Evolutionary conservation across 2,888 invertebrate genomes (phyloP).

Genomic region (Scaeva pyrastri): DNA sequence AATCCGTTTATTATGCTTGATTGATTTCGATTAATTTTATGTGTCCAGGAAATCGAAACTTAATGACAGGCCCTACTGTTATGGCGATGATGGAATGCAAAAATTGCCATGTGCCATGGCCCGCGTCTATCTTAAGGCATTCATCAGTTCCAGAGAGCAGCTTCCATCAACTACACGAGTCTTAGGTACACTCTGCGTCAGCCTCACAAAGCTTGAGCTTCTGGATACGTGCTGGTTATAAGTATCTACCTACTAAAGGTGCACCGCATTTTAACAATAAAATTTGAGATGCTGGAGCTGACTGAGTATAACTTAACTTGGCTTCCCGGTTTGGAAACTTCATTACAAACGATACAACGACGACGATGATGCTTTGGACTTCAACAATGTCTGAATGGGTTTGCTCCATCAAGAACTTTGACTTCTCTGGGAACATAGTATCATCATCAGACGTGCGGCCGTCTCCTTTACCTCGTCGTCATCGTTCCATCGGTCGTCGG

Average conservation of each 20-base stretch:
- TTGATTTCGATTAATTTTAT: constrained; percentile 75
- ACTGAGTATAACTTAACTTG: background rate
- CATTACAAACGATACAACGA: constrained; percentile 15
- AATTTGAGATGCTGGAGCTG: constrained; percentile 49
- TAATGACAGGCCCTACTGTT: constrained; percentile 71
- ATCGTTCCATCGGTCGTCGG: constrained; percentile 28
- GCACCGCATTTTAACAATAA: constrained; percentile 34
- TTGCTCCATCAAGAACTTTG: constrained; percentile 60
- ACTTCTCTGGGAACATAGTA: constrained; percentile 37
- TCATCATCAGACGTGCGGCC: background rate
- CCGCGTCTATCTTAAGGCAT: constrained; percentile 55
- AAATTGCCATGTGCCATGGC: constrained; percentile 62
- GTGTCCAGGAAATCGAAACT: constrained; percentile 74
- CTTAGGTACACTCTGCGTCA: background rate
- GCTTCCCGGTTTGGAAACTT: constrained; percentile 53
- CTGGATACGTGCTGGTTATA: constrained; percentile 13
- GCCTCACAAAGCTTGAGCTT: background rate
- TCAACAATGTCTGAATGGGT: background rate
- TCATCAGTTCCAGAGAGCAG: background rate
- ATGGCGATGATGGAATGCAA: constrained; percentile 55
- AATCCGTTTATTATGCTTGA: constrained; percentile 64
- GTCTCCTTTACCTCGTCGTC: too few relatives aligned
- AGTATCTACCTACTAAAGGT: constrained; percentile 16
- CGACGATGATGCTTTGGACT: background rate
- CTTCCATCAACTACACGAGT: constrained; percentile 5